Evolutionary conservation across 2,797 vertebrate species (phyloP).

Genomic region (Craterocephalus amniculus): DNA sequence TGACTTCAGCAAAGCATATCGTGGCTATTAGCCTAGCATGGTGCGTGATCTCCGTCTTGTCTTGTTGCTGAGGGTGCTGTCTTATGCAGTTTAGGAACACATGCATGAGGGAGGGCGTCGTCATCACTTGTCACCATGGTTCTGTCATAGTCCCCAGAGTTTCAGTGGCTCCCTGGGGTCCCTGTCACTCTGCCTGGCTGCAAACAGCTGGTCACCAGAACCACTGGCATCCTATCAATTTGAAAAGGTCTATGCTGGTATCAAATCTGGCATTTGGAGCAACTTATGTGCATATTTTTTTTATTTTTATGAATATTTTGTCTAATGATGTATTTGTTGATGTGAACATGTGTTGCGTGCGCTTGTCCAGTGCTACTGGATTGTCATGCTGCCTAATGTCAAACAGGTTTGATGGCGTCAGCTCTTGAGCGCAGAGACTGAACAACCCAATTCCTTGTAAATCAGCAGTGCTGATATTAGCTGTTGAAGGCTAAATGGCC

Average conservation of each 20-base stretch:
- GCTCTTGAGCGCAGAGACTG: conserved; percentile 39
- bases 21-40: conserved; percentile 72
- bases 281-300: not conserved
- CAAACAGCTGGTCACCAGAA: conserved; percentile 71
- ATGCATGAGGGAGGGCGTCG: conserved; percentile 47
- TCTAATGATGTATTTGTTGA: not conserved
- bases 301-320: not conserved
- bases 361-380: not conserved
- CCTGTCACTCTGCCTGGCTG: conserved; percentile 72
- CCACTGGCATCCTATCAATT: conserved; percentile 33
- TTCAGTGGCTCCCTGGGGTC: conserved; percentile 66
- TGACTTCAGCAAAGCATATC: conserved; percentile 66
- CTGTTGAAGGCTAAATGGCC: conserved; percentile 83
- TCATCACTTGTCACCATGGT: conserved; percentile 72
- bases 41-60: conserved; percentile 66
- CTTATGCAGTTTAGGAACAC: conserved; percentile 54
- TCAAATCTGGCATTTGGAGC: conserved; percentile 8
- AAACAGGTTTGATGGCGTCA: conserved; percentile 55
- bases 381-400: conserved; percentile 34
- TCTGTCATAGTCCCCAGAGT: conserved; percentile 70
- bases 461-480: conserved; percentile 78
- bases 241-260: conserved; percentile 32
- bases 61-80: conserved; percentile 77
- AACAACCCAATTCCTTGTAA: conserved; percentile 76
- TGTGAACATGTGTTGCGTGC: conserved; percentile 14